These are phyloP conservation scores for Daubentonia madagascariensis DNA, from an alignment of 2,113 vertebrate species.

Conservation along the genomic window DNA sequence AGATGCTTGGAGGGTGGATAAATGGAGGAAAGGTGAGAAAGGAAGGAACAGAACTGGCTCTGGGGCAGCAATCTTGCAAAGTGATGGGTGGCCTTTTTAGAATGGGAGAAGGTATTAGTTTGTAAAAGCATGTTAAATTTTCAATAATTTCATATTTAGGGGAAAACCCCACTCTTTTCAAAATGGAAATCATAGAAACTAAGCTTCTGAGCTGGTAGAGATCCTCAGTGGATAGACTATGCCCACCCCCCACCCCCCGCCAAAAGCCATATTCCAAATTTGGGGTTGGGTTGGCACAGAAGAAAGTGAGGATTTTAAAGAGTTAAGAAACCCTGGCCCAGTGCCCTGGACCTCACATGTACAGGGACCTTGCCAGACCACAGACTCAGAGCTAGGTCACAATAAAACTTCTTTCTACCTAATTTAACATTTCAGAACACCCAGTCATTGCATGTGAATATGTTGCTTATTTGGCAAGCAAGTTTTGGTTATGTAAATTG, in stretches of 20 bases:
- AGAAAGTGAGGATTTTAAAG: not conserved
- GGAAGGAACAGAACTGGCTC: not conserved
- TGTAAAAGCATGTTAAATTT: constrained; percentile 8
- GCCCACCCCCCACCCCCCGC: no score
- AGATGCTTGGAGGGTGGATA: not conserved
- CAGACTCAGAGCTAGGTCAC: not conserved
- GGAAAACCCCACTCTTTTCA: not conserved
- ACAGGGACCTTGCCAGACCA: constrained; percentile 4
- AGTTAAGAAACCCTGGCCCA: constrained; percentile 3
- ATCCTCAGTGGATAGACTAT: not conserved
- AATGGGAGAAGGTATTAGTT: not conserved
- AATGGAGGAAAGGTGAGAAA: not conserved
- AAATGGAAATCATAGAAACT: not conserved
- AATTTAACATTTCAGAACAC: constrained; percentile 14
- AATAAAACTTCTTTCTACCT: constrained; percentile 18
- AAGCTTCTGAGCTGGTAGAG: not conserved
- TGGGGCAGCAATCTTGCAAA: not conserved
- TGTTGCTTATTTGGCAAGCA: not conserved
- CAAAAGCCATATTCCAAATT: constrained; percentile 17
- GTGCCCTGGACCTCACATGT: not conserved
- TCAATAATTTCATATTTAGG: not conserved
- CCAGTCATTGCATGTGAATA: not conserved
- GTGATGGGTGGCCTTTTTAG: not conserved
- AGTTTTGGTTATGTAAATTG: not conserved
- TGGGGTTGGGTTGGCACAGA: not conserved